Evolutionary conservation across 1,140 invertebrate genomes (phyloP), one percentile per base, ranked within the genome.

Genomic region (Zaprionus kolodkinae): DNA sequence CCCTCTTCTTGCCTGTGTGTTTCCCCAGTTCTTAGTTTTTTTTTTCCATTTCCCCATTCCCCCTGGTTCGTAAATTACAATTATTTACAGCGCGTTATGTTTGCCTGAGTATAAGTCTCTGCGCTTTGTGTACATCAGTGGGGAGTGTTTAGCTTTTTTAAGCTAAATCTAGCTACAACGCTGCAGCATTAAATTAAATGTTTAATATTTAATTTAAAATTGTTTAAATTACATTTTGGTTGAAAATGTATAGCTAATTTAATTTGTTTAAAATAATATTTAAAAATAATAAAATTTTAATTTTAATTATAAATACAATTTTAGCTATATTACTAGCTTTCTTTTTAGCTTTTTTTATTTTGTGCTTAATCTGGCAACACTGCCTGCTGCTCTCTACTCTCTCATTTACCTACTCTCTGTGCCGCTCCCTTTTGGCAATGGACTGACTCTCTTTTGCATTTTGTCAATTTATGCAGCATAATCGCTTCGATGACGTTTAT

Each of bases 401-500:
- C 2, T 21, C 21, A 21, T 21, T 2, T 21, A 21, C 17, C 55
- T 65, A 70, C 27, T 30, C 27, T 68, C 25, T 66, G 64, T 56
- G 82, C 50, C 79, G 79, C 76, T 87, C 72, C 76, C 83, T 83
- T 87, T 84, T 80, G 77, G 76, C 74, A 76, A 50, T 69, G 68
- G 27, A 3, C 27, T 21, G 1, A 1, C 21, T 73, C 77, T 73
- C 77, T 81, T 85, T 84, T 80, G 83, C 85, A 73, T 87, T 88
- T 88, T 87, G 85, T 88, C 84, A 87, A 87, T 87, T 88, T 88
- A 87, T 88, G 83, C 83, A 84, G 77, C 85, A 87, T 87, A 88
- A 87, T 87, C 84, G 75, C 77, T 77, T 67, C 85, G 83, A 84
- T 87, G 83, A 87, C 83, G 83, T 87, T 87, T 88, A 87, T 87